A percentile compares a stretch with the other conserved stretches of the same genome.
Conservation (phyloP, 2,888 invertebrate species). For the Phoenoteleia sp. region DNA sequence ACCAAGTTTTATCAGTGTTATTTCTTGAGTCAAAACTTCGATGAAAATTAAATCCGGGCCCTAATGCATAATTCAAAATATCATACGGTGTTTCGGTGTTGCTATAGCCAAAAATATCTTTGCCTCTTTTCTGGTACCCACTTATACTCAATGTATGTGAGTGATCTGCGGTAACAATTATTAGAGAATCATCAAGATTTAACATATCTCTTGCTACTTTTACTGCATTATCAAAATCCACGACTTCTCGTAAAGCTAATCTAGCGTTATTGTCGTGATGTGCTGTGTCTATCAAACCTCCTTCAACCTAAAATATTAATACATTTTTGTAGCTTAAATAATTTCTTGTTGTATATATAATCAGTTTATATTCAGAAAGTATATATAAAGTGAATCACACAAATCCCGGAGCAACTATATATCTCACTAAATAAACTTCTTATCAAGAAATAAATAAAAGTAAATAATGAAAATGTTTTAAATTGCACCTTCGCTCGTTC, state of each 20-base stretch:
- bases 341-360: too few relatives aligned
- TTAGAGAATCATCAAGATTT: constrained; percentile 88
- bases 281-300: constrained; percentile 89
- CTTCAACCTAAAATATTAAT: constrained; percentile 87
- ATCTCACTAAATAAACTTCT: too few relatives aligned
- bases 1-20: constrained; percentile 69
- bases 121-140: constrained; percentile 89
- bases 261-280: constrained; percentile 89
- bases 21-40: constrained; percentile 82
- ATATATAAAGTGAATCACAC: too few relatives aligned
- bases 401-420: too few relatives aligned
- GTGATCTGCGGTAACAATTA: constrained; percentile 89
- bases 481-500: too few relatives aligned
- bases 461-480: too few relatives aligned
- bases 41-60: constrained; percentile 88
- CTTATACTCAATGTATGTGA: constrained; percentile 89
- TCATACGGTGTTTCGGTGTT: constrained; percentile 86
- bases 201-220: constrained; percentile 87
- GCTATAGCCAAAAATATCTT: constrained; percentile 87
- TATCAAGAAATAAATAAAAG: too few relatives aligned
- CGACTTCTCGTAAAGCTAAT: constrained; percentile 89
- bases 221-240: constrained; percentile 90
- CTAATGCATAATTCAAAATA: constrained; percentile 89
- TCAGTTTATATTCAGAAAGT: too few relatives aligned
- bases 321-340: too few relatives aligned